Conservation (phyloP, 2,113 vertebrate genomes). For the Calidris pygmaea region DNA sequence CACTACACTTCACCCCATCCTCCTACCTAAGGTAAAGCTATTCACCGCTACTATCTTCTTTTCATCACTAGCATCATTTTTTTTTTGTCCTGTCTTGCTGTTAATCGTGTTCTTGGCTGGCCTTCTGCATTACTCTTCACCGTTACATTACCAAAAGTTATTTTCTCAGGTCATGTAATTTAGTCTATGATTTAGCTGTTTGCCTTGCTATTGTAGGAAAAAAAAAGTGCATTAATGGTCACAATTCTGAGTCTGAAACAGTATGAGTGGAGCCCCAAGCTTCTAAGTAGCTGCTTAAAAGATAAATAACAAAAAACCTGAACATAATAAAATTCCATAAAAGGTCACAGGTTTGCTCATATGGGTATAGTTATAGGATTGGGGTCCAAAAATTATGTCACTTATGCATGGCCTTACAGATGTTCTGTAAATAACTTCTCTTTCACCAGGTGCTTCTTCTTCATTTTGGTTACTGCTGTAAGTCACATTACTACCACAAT, state of each 20-base stretch:
- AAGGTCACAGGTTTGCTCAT: background rate
- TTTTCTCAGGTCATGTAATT: background rate
- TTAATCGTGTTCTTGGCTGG: background rate
- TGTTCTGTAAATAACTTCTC: background rate
- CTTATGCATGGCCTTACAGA: background rate
- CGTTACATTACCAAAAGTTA: background rate
- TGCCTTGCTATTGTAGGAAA: background rate
- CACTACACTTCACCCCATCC: background rate
- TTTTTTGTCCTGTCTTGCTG: background rate
- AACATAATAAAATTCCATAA: background rate
- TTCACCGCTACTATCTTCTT: background rate
- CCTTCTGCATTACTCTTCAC: background rate
- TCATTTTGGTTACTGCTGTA: background rate
- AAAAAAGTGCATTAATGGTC: background rate
- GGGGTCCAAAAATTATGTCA: background rate
- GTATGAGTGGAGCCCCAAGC: fast-evolving
- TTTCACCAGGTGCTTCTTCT: background rate
- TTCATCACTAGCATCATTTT: background rate
- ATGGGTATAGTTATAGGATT: background rate
- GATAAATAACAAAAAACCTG: background rate
- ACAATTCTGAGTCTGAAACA: background rate
- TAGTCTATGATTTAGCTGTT: background rate
- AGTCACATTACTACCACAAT: background rate
- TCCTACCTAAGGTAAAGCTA: background rate
- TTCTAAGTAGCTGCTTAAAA: background rate